Conservation (phyloP, 2,113 vertebrate species). For the Saguinus midas region DNA sequence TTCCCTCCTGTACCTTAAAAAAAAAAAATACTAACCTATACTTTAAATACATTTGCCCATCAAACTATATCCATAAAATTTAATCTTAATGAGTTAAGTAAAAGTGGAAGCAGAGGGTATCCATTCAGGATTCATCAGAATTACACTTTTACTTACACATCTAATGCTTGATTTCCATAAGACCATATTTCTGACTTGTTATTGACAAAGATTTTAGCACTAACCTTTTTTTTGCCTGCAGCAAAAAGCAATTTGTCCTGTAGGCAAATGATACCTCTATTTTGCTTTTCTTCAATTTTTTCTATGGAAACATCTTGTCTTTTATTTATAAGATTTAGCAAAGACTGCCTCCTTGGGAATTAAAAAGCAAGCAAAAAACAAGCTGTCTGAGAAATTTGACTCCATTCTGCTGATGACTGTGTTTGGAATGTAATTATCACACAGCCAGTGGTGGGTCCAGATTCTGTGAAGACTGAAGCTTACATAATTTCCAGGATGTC, state of each 20-base stretch:
- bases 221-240: neutral
- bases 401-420: neutral
- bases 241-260: neutral
- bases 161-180: neutral
- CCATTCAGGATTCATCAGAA: neutral
- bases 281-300: slow-evolving; percentile 1
- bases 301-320: neutral
- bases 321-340: slow-evolving; percentile 19
- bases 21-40: neutral
- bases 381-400: neutral
- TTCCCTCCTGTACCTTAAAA: neutral
- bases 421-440: neutral
- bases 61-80: neutral
- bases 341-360: neutral
- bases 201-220: neutral
- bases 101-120: neutral
- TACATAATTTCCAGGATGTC: neutral
- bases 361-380: neutral
- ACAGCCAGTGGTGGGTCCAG: neutral
- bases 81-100: neutral
- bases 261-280: neutral
- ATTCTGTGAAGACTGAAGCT: neutral
- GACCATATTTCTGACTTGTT: neutral
- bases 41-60: neutral
- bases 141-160: neutral